phyloP scores from a whole-genome alignment of 2,797 vertebrate species.

The Darevskia mixta region DNA sequence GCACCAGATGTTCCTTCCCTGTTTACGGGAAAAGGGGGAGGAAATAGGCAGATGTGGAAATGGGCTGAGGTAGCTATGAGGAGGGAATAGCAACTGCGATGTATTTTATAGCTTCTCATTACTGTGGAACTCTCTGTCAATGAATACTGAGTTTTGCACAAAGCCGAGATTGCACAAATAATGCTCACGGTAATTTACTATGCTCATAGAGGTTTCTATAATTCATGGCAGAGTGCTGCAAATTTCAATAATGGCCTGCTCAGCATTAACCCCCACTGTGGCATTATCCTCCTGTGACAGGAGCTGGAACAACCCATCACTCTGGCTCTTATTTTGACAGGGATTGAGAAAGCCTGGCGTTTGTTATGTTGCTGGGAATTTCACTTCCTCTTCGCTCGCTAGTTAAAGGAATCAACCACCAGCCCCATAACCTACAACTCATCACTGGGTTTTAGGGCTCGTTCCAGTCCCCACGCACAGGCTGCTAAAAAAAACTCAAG shows the following conservation, averaged over 20 bases:
- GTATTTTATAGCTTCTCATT: slow-evolving; percentile 37
- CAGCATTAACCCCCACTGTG: slow-evolving; percentile 29
- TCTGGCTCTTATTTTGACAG: slow-evolving; percentile 32
- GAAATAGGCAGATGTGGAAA: slow-evolving; percentile 23
- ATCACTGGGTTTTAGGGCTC: neutral
- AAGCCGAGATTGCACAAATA: slow-evolving; percentile 32
- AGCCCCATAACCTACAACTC: neutral
- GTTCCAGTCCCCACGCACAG: neutral
- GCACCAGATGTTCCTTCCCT: slow-evolving; percentile 20
- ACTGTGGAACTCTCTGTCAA: slow-evolving; percentile 21
- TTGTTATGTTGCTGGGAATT: slow-evolving; percentile 12
- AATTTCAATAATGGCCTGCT: slow-evolving; percentile 35
- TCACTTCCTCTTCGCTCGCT: neutral
- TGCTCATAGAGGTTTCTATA: slow-evolving; percentile 29
- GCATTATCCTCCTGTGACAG: slow-evolving; percentile 14
- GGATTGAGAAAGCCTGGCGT: neutral
- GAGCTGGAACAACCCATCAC: slow-evolving; percentile 11
- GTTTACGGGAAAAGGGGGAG: neutral
- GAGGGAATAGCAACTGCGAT: slow-evolving; percentile 1
- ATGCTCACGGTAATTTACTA: slow-evolving; percentile 27
- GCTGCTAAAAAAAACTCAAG: neutral
- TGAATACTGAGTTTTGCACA: slow-evolving; percentile 46
- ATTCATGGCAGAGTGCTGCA: slow-evolving; percentile 30
- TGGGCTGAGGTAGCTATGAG: slow-evolving; percentile 3
- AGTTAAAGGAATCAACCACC: neutral